phyloP scores from a whole-genome alignment of 2,888 invertebrate genomes.

The Chloroclystis v-ata region DNA sequence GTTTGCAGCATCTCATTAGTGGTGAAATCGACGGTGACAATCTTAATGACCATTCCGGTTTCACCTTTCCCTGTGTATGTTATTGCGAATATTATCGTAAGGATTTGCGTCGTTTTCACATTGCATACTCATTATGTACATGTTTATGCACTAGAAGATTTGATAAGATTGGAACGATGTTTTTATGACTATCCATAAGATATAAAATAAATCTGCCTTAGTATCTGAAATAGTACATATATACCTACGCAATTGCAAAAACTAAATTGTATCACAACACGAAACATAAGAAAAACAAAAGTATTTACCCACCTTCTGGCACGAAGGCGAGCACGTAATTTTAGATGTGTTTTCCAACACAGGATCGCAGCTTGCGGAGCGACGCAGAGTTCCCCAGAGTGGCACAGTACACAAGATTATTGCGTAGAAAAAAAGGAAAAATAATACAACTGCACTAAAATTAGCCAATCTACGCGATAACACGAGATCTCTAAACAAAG shows the following conservation, averaged over 20 bases:
- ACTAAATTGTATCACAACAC: conserved; percentile 30
- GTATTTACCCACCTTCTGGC: conserved; percentile 59
- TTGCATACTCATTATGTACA: conserved; percentile 7
- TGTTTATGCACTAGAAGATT: conserved; percentile 18
- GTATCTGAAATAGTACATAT: not conserved
- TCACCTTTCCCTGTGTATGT: conserved; percentile 40
- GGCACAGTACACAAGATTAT: conserved; percentile 54
- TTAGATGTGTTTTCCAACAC: conserved; percentile 54
- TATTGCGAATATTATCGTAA: conserved; percentile 23
- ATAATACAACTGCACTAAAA: conserved; percentile 59
- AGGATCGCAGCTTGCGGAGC: conserved; percentile 39
- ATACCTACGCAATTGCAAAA: conserved; percentile 9
- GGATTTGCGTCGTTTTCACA: conserved; percentile 19
- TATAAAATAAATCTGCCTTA: conserved; percentile 2
- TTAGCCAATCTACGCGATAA: conserved; percentile 58
- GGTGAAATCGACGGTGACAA: conserved; percentile 49
- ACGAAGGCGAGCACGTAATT: conserved; percentile 58
- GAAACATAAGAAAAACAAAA: conserved; percentile 43
- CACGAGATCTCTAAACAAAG: conserved; percentile 48
- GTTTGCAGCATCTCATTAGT: conserved; percentile 47
- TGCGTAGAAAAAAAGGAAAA: conserved; percentile 47
- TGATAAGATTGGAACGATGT: conserved; percentile 22
- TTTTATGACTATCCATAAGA: conserved; percentile 4
- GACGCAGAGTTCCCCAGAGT: conserved; percentile 41
- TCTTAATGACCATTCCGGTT: conserved; percentile 42